phyloP scores from a whole-genome alignment of 2,113 vertebrate species.

The Chloebia gouldiae region DNA sequence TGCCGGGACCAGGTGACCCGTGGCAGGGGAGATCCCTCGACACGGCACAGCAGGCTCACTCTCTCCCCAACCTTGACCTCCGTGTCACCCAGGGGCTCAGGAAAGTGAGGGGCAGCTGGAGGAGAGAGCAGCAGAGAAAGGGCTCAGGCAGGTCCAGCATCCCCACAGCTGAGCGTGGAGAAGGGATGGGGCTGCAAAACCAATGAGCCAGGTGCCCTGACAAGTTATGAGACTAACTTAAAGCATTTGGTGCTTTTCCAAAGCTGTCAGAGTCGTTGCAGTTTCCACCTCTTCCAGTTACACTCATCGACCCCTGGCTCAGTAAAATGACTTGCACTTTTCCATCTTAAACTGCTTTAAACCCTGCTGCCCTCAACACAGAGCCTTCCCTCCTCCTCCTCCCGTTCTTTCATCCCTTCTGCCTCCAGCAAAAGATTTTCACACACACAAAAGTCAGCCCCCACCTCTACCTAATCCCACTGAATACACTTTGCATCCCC shows the following conservation, averaged over 20 bases:
- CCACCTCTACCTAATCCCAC: background rate
- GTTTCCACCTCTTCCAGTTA: background rate
- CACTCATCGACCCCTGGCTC: background rate
- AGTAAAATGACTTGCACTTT: background rate
- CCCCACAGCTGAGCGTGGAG: background rate
- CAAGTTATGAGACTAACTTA: accelerated
- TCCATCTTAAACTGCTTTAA: background rate
- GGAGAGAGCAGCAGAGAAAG: background rate
- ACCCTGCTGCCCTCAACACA: background rate
- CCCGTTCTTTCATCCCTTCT: background rate
- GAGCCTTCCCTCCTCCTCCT: background rate
- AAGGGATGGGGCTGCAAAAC: background rate
- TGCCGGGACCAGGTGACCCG: conserved; percentile 77
- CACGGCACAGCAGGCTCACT: conserved; percentile 75
- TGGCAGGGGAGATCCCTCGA: conserved; percentile 75
- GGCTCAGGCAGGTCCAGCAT: background rate
- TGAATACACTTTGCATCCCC: background rate
- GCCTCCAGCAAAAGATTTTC: background rate
- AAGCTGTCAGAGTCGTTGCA: accelerated
- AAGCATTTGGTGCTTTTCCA: background rate
- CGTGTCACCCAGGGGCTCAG: conserved; percentile 69
- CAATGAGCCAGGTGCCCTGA: background rate
- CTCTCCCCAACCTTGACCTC: conserved; percentile 74
- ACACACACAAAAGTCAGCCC: background rate
- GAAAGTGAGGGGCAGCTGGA: conserved; percentile 82